A percentile compares a stretch with the other conserved stretches of the same genome.
Conservation (phyloP, 2,888 invertebrate species). For the Macaria liturata region DNA sequence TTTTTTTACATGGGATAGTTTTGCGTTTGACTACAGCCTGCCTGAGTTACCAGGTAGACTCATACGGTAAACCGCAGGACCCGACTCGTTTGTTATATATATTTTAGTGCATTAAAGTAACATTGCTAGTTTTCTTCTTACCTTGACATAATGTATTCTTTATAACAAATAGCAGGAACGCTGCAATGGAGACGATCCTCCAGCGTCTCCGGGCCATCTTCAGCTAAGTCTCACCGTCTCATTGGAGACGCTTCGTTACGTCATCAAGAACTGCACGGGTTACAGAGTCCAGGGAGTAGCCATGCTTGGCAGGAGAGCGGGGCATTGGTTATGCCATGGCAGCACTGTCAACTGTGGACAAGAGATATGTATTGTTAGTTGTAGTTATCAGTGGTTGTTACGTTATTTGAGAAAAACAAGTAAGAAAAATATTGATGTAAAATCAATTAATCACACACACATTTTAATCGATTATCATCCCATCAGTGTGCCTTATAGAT, state of each 20-base stretch:
- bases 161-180: slow-evolving; percentile 69
- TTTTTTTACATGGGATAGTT: too few relatives aligned
- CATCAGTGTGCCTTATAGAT: too few relatives aligned
- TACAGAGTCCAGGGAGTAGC: slow-evolving; percentile 48
- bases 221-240: slow-evolving; percentile 66
- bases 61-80: too few relatives aligned
- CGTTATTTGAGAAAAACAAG: too few relatives aligned
- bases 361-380: slow-evolving; percentile 34
- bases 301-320: slow-evolving; percentile 54
- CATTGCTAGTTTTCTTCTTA: slow-evolving; percentile 36
- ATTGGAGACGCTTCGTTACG: slow-evolving; percentile 54
- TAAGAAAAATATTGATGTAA: too few relatives aligned
- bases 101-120: too few relatives aligned
- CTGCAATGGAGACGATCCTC: slow-evolving; percentile 71
- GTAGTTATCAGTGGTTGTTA: too few relatives aligned
- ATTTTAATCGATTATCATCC: too few relatives aligned
- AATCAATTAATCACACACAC: too few relatives aligned
- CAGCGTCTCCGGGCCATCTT: slow-evolving; percentile 76
- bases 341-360: slow-evolving; percentile 67
- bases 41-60: too few relatives aligned
- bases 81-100: too few relatives aligned
- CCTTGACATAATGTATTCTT: slow-evolving; percentile 76
- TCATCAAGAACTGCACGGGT: slow-evolving; percentile 46
- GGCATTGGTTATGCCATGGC: slow-evolving; percentile 55
- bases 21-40: too few relatives aligned